Evolutionary conservation across 2,113 vertebrate genomes (phyloP).

Genomic region (Xyliphius kryptos): DNA sequence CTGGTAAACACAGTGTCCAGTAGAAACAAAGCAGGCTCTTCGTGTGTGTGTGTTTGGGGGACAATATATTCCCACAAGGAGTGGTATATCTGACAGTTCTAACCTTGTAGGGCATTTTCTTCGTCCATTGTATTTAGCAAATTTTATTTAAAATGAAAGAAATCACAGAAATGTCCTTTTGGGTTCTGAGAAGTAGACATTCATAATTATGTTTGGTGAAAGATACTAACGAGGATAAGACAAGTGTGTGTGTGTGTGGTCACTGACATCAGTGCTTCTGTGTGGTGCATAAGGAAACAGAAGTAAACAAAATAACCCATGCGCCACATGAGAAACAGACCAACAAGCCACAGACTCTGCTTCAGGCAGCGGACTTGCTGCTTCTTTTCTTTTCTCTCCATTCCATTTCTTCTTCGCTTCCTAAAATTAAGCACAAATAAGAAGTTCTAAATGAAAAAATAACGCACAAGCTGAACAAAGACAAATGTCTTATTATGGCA

Average conservation of each 20-base stretch:
- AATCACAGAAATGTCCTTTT: too few species aligned
- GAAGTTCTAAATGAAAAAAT: neutral
- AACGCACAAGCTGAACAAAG: neutral
- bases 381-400: neutral
- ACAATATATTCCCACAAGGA: too few species aligned
- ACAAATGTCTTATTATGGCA: neutral
- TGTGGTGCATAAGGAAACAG: slow-evolving; percentile 26
- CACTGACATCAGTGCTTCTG: slow-evolving; percentile 33
- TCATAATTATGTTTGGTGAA: too few species aligned
- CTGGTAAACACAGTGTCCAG: slow-evolving; percentile 15
- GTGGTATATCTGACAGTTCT: too few species aligned
- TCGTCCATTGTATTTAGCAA: too few species aligned
- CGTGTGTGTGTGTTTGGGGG: slow-evolving; percentile 19
- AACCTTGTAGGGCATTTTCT: too few species aligned
- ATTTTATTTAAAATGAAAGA: too few species aligned
- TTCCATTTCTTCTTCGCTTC: neutral
- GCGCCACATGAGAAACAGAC: slow-evolving; percentile 30
- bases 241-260: slow-evolving; percentile 23
- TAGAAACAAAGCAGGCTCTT: slow-evolving; percentile 10
- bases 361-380: slow-evolving; percentile 16
- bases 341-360: slow-evolving; percentile 30
- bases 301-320: slow-evolving; percentile 32
- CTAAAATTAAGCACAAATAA: slow-evolving; percentile 1
- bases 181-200: too few species aligned
- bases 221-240: too few species aligned